phyloP scores from a whole-genome alignment of 2,888 invertebrate species.

The Iphiclides podalirius region DNA sequence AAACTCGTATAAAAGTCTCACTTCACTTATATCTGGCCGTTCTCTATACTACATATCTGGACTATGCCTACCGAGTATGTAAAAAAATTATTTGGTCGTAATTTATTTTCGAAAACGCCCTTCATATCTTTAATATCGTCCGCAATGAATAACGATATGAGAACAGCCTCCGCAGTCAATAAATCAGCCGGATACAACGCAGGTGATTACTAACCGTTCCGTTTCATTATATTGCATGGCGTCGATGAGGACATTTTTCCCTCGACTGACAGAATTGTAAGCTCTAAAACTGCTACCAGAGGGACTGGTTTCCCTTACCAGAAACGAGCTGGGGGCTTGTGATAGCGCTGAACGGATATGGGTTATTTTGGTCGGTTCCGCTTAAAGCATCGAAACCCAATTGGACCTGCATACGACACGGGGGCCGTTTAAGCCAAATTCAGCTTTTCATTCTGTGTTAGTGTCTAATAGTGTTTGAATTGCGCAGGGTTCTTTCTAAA shows the following conservation, averaged over 20 bases:
- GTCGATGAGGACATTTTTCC: neutral
- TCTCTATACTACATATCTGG: too few species aligned
- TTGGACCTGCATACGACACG: conserved; percentile 69
- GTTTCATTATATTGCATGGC: conserved; percentile 38
- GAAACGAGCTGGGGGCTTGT: neutral
- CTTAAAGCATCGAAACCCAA: conserved; percentile 72
- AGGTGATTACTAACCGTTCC: conserved; percentile 68
- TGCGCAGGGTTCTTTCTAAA: too few species aligned
- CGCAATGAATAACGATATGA: neutral
- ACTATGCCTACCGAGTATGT: too few species aligned
- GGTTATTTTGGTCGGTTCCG: conserved; percentile 61
- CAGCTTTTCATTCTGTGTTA: too few species aligned
- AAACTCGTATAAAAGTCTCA: too few species aligned
- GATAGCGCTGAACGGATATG: conserved; percentile 38
- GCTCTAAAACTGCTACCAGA: neutral
- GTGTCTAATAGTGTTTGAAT: too few species aligned
- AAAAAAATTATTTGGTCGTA: too few species aligned
- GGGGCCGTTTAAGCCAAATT: conserved; percentile 66
- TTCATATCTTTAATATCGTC: too few species aligned
- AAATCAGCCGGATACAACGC: conserved; percentile 44
- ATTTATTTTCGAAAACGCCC: too few species aligned
- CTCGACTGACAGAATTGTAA: neutral
- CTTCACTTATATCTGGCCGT: too few species aligned
- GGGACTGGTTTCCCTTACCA: neutral
- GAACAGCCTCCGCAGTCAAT: conserved; percentile 38